Conservation (phyloP, 2,888 invertebrate species). For the Trichacis sp. region DNA sequence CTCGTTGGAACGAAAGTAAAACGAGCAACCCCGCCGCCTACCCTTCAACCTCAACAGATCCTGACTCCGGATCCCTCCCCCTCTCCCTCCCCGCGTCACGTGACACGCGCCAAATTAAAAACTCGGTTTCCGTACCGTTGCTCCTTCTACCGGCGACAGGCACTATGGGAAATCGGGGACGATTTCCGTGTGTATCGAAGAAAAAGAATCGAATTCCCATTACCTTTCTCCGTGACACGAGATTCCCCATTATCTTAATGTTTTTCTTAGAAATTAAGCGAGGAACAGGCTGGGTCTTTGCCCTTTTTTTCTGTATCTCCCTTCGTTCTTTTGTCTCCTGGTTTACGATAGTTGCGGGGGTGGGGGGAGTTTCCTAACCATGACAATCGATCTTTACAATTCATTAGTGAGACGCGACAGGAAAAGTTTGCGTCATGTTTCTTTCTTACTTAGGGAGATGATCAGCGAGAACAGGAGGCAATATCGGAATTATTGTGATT, state of each 20-base stretch:
- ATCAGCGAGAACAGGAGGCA: constrained; percentile 65
- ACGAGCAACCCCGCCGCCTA: constrained; percentile 41
- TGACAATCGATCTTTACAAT: constrained; percentile 34
- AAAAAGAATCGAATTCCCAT: constrained; percentile 35
- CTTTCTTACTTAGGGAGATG: constrained; percentile 62
- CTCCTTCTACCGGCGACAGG: constrained; percentile 53
- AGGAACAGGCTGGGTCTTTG: background rate
- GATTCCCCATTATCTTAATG: background rate
- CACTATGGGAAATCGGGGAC: constrained; percentile 56
- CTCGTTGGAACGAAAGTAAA: constrained; percentile 53
- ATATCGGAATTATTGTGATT: constrained; percentile 68
- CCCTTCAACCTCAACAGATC: constrained; percentile 41
- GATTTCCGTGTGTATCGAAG: constrained; percentile 49
- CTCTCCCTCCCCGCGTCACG: constrained; percentile 49
- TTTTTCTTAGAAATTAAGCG: background rate
- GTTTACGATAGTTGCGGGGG: background rate
- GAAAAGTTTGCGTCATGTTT: constrained; percentile 47
- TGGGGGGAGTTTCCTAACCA: background rate
- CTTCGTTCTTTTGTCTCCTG: background rate
- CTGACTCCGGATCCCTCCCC: constrained; percentile 42
- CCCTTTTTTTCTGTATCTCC: background rate
- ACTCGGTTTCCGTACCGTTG: constrained; percentile 61
- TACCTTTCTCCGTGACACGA: too few species aligned
- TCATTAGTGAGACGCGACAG: constrained; percentile 31
- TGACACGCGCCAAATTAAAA: constrained; percentile 67